These are phyloP conservation scores for Mallotus villosus DNA, from an alignment of 2,797 vertebrate genomes.

Conservation along the genomic window DNA sequence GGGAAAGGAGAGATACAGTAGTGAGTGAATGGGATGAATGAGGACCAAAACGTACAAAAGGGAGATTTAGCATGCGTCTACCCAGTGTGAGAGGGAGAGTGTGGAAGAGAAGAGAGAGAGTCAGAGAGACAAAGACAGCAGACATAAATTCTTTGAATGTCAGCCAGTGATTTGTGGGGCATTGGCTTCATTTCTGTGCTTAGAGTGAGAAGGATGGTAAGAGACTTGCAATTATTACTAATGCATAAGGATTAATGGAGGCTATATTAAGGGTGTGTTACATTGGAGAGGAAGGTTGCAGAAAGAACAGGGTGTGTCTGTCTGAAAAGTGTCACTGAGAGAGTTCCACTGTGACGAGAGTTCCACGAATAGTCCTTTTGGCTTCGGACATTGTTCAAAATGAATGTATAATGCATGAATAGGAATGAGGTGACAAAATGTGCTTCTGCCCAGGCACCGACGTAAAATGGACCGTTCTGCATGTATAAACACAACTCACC, in stretches of 20 bases:
- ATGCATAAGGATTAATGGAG: constrained; percentile 71
- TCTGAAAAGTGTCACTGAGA: constrained; percentile 50
- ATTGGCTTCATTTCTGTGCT: constrained; percentile 38
- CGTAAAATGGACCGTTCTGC: too few species aligned
- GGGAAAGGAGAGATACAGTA: too few species aligned
- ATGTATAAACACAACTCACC: too few species aligned
- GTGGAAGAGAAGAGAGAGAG: too few species aligned
- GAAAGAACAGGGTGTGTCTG: constrained; percentile 34
- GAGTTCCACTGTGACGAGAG: constrained; percentile 42
- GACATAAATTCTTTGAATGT: constrained; percentile 13
- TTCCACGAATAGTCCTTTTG: constrained; percentile 23
- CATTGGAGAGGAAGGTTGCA: constrained; percentile 34
- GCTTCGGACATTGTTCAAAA: too few species aligned
- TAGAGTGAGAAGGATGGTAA: constrained; percentile 50
- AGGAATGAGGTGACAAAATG: too few species aligned
- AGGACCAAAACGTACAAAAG: too few species aligned
- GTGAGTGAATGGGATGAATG: too few species aligned
- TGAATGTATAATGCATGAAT: too few species aligned
- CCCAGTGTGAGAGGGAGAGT: too few species aligned
- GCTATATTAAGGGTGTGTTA: constrained; percentile 65
- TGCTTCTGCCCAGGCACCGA: too few species aligned
- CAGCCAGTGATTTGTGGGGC: constrained; percentile 33
- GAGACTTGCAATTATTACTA: constrained; percentile 60
- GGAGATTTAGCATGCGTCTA: too few species aligned
- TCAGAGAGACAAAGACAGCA: neutral